These are phyloP conservation scores for Polylopha cassiicola DNA, from an alignment of 2,888 invertebrate species.

Conservation along the genomic window DNA sequence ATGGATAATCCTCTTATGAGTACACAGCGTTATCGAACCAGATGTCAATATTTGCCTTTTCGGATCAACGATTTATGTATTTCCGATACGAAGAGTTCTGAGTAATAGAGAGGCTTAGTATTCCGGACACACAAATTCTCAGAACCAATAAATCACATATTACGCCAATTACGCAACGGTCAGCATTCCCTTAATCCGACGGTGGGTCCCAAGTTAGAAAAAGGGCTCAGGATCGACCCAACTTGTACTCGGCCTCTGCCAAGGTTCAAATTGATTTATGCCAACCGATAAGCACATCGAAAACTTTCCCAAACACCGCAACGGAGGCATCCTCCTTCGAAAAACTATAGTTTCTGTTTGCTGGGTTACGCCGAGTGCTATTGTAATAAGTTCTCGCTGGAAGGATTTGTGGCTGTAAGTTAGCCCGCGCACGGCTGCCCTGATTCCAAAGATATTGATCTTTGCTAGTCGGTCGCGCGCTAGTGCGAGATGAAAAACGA, in stretches of 20 bases:
- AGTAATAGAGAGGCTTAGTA: conserved; percentile 18
- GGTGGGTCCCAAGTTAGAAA: conserved; percentile 55
- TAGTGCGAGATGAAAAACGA: conserved; percentile 50
- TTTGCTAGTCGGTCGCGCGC: conserved; percentile 42
- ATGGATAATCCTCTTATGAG: too few species aligned
- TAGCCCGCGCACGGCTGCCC: conserved; percentile 56
- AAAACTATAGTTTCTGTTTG: conserved; percentile 55
- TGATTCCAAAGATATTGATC: conserved; percentile 68
- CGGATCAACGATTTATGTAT: conserved; percentile 8
- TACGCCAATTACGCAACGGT: conserved; percentile 71
- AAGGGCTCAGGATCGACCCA: conserved; percentile 61
- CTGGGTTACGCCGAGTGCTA: conserved; percentile 42
- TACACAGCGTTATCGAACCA: background rate
- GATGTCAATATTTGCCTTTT: conserved; percentile 4
- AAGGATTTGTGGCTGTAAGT: conserved; percentile 60
- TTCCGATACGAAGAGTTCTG: conserved; percentile 8
- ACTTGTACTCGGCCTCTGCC: conserved; percentile 49
- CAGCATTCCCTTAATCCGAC: conserved; percentile 64
- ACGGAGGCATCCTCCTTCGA: conserved; percentile 24
- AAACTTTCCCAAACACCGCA: conserved; percentile 40
- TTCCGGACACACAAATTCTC: conserved; percentile 27
- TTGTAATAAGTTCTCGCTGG: conserved; percentile 61
- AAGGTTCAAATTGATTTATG: conserved; percentile 74
- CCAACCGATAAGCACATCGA: conserved; percentile 62
- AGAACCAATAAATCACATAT: conserved; percentile 61